Conservation (phyloP, 2,888 invertebrate genomes). For the Conomelus anceps region DNA sequence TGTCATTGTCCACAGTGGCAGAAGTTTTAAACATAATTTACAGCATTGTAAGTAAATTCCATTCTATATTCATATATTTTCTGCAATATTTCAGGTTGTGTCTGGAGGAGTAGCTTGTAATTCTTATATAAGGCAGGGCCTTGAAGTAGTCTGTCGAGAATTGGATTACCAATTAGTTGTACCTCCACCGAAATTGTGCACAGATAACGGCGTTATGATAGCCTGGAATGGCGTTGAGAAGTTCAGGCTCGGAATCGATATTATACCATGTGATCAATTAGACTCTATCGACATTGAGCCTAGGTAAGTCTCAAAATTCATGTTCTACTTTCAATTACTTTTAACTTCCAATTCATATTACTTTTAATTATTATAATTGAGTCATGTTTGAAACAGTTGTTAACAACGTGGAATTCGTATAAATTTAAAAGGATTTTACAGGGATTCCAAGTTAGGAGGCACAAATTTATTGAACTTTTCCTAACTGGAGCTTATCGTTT, state of each 20-base stretch:
- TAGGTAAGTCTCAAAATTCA: slow-evolving; percentile 39
- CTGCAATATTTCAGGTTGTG: slow-evolving; percentile 60
- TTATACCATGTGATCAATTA: slow-evolving; percentile 46
- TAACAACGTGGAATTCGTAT: no score
- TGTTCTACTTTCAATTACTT: no score
- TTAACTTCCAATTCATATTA: no score
- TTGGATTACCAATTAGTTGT: slow-evolving; percentile 59
- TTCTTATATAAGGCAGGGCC: slow-evolving; percentile 63
- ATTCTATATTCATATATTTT: not conserved
- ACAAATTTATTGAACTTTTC: no score
- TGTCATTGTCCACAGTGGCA: no score
- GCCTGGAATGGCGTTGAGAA: slow-evolving; percentile 96
- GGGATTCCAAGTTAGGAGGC: no score
- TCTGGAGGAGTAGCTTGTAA: slow-evolving; percentile 98
- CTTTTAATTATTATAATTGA: no score
- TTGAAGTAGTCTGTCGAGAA: slow-evolving; percentile 59
- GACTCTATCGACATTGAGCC: slow-evolving; percentile 54
- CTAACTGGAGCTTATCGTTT: no score
- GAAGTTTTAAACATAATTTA: not conserved
- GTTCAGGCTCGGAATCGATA: slow-evolving; percentile 48
- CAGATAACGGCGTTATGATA: slow-evolving; percentile 98
- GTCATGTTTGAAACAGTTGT: no score
- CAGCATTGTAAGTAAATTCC: slow-evolving; percentile 13
- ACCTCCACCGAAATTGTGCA: slow-evolving; percentile 81
- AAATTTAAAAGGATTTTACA: no score